Evolutionary conservation across 1,140 invertebrate genomes (phyloP), one percentile per base, ranked within the genome.

Genomic region (Halyomorpha halys): DNA sequence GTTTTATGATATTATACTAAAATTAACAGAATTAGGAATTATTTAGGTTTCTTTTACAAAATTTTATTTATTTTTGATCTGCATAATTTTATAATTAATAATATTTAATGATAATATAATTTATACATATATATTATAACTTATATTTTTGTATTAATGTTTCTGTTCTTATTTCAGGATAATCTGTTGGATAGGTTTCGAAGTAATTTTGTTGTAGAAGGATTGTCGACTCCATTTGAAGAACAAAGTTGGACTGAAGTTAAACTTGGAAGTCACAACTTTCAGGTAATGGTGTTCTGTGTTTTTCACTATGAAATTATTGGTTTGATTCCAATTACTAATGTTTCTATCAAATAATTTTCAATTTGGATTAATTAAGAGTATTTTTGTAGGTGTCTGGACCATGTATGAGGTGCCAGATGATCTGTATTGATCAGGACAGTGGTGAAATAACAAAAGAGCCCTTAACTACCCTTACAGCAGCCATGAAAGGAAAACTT

Each of bases 341-440:
- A 39, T 39, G 34, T 39, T 39, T 6, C 11, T 39, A 13, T 6
- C 11, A 39, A 39, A 39, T 39, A 11, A 11, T 39, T 11, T 6
- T 39, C 34, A 6, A 9, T 39, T 11, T 6, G 4, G 3, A 30
- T 39, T 39, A 11, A 39, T 39, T 13, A 13, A 9, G 11, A 39
- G 11, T 39, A 11, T 39, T 8, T 39, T 39, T 11, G 1, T 70
- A 91, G 83, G 81, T 86, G 51, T 81, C 85, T 68, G 86, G 88
- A 2, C 80, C 82, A 39, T 97, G 94, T 71, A 84, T 83, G 13
- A 81, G 94, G 63, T 97, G 94, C 74, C 90, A 94, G 76, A 96
- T 96, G 89, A 86, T 97, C 54, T 95, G 92, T 69, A 87, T 96
- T 64, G 86, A 96, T 76, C 93, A 94, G 77, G 77, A 78, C 15